Evolutionary conservation across 2,888 invertebrate genomes (phyloP).

Genomic region (Tryphoninae sp.): DNA sequence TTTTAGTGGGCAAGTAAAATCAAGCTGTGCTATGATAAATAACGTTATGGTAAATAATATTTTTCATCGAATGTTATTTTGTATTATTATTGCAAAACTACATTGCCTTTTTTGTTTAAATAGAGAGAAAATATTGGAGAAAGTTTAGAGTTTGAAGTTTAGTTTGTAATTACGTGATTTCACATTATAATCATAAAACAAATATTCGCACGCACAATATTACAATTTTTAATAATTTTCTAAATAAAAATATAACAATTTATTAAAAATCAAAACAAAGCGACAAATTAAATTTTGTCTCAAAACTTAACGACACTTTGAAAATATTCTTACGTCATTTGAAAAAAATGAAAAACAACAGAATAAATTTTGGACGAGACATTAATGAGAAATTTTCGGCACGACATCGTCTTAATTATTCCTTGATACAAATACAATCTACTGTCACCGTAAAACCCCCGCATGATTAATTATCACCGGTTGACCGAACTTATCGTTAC

Average conservation of each 20-base stretch:
- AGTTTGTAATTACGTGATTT: too few species aligned
- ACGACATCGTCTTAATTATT: slow-evolving; percentile 45
- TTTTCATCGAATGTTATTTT: too few species aligned
- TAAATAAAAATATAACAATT: not conserved
- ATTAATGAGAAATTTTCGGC: not conserved
- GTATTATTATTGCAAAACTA: too few species aligned
- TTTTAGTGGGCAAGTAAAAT: not conserved
- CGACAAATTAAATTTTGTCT: too few species aligned
- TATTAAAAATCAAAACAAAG: too few species aligned
- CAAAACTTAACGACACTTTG: too few species aligned
- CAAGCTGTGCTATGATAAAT: too few species aligned
- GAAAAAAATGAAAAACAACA: not conserved
- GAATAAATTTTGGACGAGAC: not conserved
- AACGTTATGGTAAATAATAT: too few species aligned
- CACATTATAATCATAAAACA: not conserved
- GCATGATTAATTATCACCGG: slow-evolving; percentile 51
- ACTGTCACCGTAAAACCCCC: not conserved
- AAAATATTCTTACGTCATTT: not conserved
- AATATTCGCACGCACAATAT: not conserved
- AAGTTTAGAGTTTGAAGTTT: too few species aligned
- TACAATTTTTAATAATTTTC: not conserved
- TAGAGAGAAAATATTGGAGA: too few species aligned
- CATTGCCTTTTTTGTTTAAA: too few species aligned
- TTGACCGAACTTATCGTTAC: slow-evolving; percentile 47
- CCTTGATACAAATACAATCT: slow-evolving; percentile 21